Base-by-base conservation (phyloP, 2,797 vertebrate genomes). In the Allobates femoralis region DNA sequence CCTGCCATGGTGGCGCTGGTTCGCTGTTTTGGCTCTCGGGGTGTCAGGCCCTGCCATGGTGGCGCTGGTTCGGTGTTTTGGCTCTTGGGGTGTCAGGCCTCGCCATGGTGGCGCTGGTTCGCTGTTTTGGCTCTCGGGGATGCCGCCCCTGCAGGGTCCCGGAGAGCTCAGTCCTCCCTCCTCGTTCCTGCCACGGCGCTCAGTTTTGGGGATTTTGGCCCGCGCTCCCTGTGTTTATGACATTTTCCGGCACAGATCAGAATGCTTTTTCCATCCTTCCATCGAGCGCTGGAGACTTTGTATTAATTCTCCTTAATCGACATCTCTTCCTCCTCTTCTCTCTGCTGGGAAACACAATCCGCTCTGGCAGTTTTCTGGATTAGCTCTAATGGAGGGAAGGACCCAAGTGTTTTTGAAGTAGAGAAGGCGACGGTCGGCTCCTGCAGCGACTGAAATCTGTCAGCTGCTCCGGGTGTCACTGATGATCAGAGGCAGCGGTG, bases 321-420 rank as follows among this genome's bases (percentile, higher is more conserved):
- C 50, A 4, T 53, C 64, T n/a, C 55, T 30, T 71, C 46, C 64
- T 82, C 34, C 34, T 58, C 26, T 41, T 60, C 37, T 60, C 53
- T 75, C 46, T 66, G 55, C 83, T 46, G 30, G 55, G 83, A 84
- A 84, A 84, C 74, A 64, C 60, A 77, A 84, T 84, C 73, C 46
- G 78, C 69, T 64, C 50, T 64, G 53, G 55, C 69, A 84, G 73
- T n/a, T 84, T 18, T 37, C 58, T 77, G 83, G 83, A 84, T 84
- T 84, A 84, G 58, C 46, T 19, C 73, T 84, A 84, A 84, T 84
- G 83, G 83, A 77, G 50, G 50, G 28, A 53, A 78, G 14, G 83
- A 55, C 41, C 26, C 62, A 53, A 55, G 58, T 84, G 58, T 66
- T 84, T 77, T 64, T 84, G 56, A 34, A 66, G 41, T 53, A 50